A percentile compares a stretch with the other conserved stretches of the same genome.
These are phyloP conservation scores for Porites lobata DNA, from an alignment of 92 coral and sea anemone species.

Conservation along the genomic window DNA sequence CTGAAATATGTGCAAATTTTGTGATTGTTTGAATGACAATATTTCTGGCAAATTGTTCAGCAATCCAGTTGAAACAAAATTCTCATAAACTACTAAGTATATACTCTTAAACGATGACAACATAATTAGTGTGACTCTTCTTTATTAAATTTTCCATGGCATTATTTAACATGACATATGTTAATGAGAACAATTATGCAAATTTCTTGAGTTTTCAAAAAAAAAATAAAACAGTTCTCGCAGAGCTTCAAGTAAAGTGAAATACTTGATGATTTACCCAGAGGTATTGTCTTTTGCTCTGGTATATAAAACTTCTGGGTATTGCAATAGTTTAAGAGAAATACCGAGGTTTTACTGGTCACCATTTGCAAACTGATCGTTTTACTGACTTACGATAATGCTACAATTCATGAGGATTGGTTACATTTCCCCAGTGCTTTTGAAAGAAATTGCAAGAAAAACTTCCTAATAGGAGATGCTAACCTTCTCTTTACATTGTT, in stretches of 20 bases:
- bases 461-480: neutral
- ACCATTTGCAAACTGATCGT: neutral
- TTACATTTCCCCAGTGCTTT: neutral
- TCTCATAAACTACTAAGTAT: neutral
- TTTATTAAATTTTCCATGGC: neutral
- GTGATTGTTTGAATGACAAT: constrained; percentile 18
- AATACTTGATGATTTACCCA: neutral
- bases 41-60: neutral
- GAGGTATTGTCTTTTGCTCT: neutral
- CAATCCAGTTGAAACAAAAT: neutral
- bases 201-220: no score
- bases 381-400: constrained; percentile 1
- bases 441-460: neutral
- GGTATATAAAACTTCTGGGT: constrained; percentile 19
- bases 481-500: neutral
- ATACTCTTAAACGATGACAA: constrained; percentile 5
- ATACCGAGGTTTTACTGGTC: neutral
- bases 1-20: neutral
- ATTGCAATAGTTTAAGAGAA: neutral
- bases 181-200: no score
- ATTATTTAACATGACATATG: neutral
- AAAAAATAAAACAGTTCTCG: neutral
- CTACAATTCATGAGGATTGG: neutral
- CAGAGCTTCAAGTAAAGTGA: constrained; percentile 19
- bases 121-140: neutral